Conservation (phyloP, 2,113 vertebrate genomes). For the Tychaedon coryphoeus region DNA sequence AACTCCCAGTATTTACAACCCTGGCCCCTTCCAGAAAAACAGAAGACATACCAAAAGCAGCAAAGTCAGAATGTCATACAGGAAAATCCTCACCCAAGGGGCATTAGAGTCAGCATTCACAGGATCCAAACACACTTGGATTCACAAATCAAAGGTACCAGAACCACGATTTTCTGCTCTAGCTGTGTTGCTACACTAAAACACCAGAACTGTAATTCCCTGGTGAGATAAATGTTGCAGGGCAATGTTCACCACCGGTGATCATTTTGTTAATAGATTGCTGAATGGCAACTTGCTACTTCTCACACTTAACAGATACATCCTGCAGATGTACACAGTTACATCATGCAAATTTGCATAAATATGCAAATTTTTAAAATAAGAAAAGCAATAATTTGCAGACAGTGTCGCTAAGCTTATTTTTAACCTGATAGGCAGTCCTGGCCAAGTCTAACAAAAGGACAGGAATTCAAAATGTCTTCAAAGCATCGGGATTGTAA, state of each 20-base stretch:
- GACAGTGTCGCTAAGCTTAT: neutral
- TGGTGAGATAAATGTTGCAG: neutral
- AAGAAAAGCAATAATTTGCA: neutral
- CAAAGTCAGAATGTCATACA: neutral
- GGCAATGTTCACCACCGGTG: neutral
- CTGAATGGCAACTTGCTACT: neutral
- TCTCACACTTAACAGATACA: neutral
- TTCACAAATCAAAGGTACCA: neutral
- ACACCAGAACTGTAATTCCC: neutral
- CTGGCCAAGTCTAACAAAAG: neutral
- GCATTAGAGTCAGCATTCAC: neutral
- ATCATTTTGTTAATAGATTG: neutral
- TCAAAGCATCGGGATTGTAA: neutral
- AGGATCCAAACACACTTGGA: neutral
- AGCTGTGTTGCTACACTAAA: neutral
- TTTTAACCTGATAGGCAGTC: neutral
- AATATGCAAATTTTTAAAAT: neutral
- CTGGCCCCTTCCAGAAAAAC: neutral
- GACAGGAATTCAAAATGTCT: neutral
- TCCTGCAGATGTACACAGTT: neutral
- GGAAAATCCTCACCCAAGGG: neutral
- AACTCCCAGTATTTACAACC: neutral
- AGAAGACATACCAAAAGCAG: neutral
- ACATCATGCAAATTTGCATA: neutral
- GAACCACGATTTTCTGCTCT: neutral